A percentile compares a stretch with the other conserved stretches of the same genome.
These are phyloP conservation scores for Megaptera novaeangliae DNA, from an alignment of 2,113 vertebrate species.

Conservation along the genomic window DNA sequence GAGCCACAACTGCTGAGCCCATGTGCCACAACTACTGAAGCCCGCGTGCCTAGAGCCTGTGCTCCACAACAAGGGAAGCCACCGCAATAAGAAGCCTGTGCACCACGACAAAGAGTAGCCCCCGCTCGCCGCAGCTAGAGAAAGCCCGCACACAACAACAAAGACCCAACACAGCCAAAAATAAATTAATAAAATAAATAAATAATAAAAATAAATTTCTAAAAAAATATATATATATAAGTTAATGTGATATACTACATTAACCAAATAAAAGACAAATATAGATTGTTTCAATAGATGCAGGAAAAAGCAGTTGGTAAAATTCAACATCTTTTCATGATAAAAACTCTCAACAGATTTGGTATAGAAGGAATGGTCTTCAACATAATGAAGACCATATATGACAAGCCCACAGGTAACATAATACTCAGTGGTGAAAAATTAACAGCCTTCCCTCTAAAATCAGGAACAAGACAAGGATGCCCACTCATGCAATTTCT, in stretches of 20 bases:
- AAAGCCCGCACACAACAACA: accelerated
- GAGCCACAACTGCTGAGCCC: no score
- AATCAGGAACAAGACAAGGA: background rate
- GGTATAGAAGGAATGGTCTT: background rate
- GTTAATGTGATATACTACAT: background rate
- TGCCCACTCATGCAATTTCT: background rate
- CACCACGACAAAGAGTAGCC: no score
- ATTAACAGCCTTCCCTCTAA: background rate
- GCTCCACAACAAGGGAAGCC: no score
- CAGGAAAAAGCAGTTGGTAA: background rate
- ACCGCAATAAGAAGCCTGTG: no score
- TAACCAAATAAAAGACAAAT: background rate
- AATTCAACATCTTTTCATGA: background rate
- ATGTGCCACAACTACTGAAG: accelerated
- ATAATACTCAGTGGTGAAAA: background rate
- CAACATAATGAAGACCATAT: background rate
- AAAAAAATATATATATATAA: background rate
- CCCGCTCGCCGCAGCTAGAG: no score
- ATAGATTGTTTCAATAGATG: background rate
- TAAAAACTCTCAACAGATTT: background rate
- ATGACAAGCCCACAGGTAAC: background rate
- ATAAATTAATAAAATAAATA: no score
- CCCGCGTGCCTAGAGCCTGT: accelerated
- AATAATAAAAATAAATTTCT: no score
- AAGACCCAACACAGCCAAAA: no score